These are phyloP conservation scores for Brachyhypopomus gauderio DNA, from an alignment of 2,113 vertebrate genomes.

Conservation along the genomic window DNA sequence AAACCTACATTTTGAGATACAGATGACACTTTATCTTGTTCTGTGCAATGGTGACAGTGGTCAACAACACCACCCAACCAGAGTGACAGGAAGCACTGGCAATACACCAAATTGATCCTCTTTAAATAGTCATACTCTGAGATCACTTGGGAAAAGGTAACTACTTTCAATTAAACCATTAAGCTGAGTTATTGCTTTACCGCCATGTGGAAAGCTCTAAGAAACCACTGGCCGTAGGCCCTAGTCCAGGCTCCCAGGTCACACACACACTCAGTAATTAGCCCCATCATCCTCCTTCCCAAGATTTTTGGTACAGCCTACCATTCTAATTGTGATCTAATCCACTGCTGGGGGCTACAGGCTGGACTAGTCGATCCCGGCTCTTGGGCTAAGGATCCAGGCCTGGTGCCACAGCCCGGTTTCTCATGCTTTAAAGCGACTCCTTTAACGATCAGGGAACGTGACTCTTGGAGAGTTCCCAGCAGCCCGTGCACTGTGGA, in stretches of 20 bases:
- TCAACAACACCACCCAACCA: neutral
- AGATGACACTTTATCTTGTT: neutral
- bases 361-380: conserved; percentile 36
- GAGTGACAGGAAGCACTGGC: neutral
- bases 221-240: neutral
- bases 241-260: conserved; percentile 21
- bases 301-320: conserved; percentile 66
- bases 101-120: neutral
- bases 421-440: conserved; percentile 14
- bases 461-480: neutral
- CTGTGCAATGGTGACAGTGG: neutral
- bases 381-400: conserved; percentile 19
- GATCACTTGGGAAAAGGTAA: neutral
- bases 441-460: neutral
- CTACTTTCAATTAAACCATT: neutral
- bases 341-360: conserved; percentile 61
- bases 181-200: conserved; percentile 26
- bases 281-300: conserved; percentile 29
- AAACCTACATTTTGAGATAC: neutral
- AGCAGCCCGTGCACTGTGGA: neutral
- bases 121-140: neutral
- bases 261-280: conserved; percentile 61
- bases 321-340: conserved; percentile 68
- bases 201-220: neutral
- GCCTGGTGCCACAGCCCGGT: conserved; percentile 33